A percentile compares a stretch with the other conserved stretches of the same genome.
phyloP scores from a whole-genome alignment of 1,140 invertebrate genomes.

The Drosophila malerkotliana region DNA sequence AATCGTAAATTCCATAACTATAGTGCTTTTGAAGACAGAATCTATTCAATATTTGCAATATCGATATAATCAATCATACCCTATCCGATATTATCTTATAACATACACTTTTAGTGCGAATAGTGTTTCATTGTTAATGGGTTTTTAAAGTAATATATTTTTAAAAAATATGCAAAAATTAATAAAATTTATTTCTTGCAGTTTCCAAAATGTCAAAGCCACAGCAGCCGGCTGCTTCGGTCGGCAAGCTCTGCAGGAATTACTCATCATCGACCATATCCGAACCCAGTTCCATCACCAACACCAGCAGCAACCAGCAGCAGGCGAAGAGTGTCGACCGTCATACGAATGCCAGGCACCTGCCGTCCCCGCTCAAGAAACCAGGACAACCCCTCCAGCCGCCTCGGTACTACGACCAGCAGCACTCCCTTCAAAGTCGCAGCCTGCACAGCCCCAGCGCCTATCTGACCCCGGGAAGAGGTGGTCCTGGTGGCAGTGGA shows the following conservation, averaged over 20 bases:
- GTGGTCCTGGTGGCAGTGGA: conserved; percentile 60
- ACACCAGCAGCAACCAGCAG: conserved; percentile 60
- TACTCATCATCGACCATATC: conserved; percentile 81
- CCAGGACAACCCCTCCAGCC: conserved; percentile 54
- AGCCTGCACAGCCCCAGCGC: conserved; percentile 66
- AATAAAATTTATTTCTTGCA: not conserved
- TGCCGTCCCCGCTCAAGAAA: conserved; percentile 78
- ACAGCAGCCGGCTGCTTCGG: conserved; percentile 14
- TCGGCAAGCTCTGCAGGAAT: conserved; percentile 54
- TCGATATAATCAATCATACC: no score
- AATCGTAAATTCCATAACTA: no score
- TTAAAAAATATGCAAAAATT: not conserved
- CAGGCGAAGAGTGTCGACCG: conserved; percentile 53
- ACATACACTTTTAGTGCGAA: no score
- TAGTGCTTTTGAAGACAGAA: no score
- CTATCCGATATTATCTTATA: no score
- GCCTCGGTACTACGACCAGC: conserved; percentile 67
- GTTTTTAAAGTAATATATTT: not conserved
- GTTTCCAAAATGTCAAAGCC: conserved; percentile 56
- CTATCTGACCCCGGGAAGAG: conserved; percentile 55
- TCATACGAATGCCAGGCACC: conserved; percentile 53
- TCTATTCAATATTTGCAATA: no score
- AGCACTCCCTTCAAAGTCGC: conserved; percentile 50
- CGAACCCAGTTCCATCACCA: conserved; percentile 72
- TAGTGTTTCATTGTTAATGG: not conserved